Percentiles rank a stretch among this genome's conserved stretches.
Conservation (phyloP, 2,797 vertebrate genomes). For the Argyrosomus regius region DNA sequence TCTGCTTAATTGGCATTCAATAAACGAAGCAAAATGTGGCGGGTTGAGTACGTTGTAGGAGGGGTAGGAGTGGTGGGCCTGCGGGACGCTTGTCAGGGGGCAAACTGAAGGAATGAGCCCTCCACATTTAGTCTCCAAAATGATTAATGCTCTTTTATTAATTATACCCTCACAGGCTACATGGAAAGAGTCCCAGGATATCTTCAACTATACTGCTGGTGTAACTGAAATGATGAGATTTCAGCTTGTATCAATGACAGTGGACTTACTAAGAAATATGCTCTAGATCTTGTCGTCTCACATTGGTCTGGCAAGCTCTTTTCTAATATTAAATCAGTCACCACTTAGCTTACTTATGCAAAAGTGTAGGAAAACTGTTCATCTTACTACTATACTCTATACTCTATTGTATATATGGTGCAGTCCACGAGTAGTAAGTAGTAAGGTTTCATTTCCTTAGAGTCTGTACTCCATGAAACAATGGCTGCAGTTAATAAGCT, state of each 20-base stretch:
- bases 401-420: neutral
- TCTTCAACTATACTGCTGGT: slow-evolving; percentile 56
- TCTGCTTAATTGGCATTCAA: slow-evolving; percentile 84
- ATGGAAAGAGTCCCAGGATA: slow-evolving; percentile 72
- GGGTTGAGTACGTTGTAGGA: slow-evolving; percentile 52
- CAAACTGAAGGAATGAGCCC: slow-evolving; percentile 74
- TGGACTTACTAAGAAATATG: slow-evolving; percentile 30
- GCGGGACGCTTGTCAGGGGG: slow-evolving; percentile 73
- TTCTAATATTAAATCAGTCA: slow-evolving; percentile 21
- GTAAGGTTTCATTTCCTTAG: neutral
- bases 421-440: neutral
- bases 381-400: neutral
- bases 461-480: slow-evolving; percentile 19
- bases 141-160: slow-evolving; percentile 85
- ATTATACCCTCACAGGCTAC: slow-evolving; percentile 79
- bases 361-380: neutral
- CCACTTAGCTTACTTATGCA: neutral
- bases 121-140: slow-evolving; percentile 76
- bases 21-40: slow-evolving; percentile 70
- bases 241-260: slow-evolving; percentile 33
- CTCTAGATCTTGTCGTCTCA: slow-evolving; percentile 28
- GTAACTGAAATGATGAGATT: slow-evolving; percentile 60
- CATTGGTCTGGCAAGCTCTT: slow-evolving; percentile 17
- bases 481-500: slow-evolving; percentile 17
- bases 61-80: slow-evolving; percentile 60